Evolutionary conservation across 2,888 invertebrate genomes (phyloP), one percentile per base, ranked within the genome.

Genomic region (Coenonympha arcania): DNA sequence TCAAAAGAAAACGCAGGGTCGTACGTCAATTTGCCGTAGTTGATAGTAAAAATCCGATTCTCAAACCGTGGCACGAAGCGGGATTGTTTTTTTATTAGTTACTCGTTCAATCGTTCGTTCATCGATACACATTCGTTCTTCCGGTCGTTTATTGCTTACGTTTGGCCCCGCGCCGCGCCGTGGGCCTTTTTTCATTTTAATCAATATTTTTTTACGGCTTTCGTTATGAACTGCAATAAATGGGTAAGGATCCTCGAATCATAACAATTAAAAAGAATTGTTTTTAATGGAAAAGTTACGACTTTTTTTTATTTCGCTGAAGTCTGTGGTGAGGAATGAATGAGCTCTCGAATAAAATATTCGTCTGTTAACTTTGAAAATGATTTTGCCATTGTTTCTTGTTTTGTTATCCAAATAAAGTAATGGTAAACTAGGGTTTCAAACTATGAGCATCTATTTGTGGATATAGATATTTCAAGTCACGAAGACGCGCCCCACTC

Each of bases 121-220:
- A 50, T 48, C 54, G 40, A 40, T 43, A 50, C 44, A 50, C 50
- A 45, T 54, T 54, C 44, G 22, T 50, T 54, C 54, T 54, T 48
- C 41, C 40, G 41, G 48, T 48, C 54, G 44, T 54, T 50, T 51
- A 54, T 54, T 48, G 48, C 50, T 40, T 43, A 43, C 43, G 31
- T 33, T 43, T 30, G 13, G 13, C 18, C 30, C n/a, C n/a, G n/a
- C n/a, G n/a, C n/a, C n/a, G n/a, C 9, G 30, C 20, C 20, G 31
- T 11, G 15, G 43, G 31, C 22, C 31, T 31, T 43, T 43, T 39
- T 42, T 42, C 39, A 39, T 15, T 24, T 39, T 24, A 43, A 19
- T 33, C 31, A 31, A 43, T 18, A 41, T 20, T 20, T 43, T 31
- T 15, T 43, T 43, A 43, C 31, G 20, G 13, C 19, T 28, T n/a